Evolutionary conservation across 2,888 invertebrate genomes (phyloP).

Genomic region (Platycnemis pennipes): DNA sequence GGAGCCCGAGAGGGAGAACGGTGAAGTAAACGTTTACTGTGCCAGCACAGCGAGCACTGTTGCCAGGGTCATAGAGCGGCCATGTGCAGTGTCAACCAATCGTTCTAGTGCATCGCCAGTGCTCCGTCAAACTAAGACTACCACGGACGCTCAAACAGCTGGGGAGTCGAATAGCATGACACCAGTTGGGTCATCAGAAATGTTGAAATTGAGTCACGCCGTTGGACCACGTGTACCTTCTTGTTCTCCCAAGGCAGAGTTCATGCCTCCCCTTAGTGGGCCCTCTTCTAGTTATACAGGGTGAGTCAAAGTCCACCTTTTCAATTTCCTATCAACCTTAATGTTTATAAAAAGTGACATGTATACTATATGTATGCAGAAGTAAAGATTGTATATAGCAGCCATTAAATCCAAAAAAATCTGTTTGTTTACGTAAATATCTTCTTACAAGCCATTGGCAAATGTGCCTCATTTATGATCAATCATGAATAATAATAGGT

Average conservation of each 20-base stretch:
- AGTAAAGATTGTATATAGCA: no score
- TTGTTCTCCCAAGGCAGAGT: slow-evolving; percentile 77
- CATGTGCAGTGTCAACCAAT: neutral
- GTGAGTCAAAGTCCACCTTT: slow-evolving; percentile 72
- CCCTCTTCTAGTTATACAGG: slow-evolving; percentile 78
- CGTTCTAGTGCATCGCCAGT: slow-evolving; percentile 15
- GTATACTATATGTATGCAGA: no score
- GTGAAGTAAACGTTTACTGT: slow-evolving; percentile 47
- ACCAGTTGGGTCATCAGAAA: slow-evolving; percentile 10
- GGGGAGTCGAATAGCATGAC: slow-evolving; percentile 74
- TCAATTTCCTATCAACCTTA: no score
- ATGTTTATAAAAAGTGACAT: no score
- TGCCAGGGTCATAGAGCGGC: slow-evolving; percentile 44
- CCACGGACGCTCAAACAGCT: slow-evolving; percentile 69
- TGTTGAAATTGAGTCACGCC: slow-evolving; percentile 36
- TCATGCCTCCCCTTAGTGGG: slow-evolving; percentile 78
- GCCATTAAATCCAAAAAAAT: no score
- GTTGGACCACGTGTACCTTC: slow-evolving; percentile 45
- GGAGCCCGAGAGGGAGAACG: slow-evolving; percentile 44
- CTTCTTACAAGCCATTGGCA: no score
- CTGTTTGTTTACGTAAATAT: no score
- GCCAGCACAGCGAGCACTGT: neutral
- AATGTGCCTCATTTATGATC: no score
- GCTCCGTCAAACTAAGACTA: slow-evolving; percentile 77
- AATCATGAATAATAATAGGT: no score